Evolutionary conservation across 1,140 invertebrate genomes (phyloP).

Genomic region (Pachyrhynchus sulphureomaculatus): DNA sequence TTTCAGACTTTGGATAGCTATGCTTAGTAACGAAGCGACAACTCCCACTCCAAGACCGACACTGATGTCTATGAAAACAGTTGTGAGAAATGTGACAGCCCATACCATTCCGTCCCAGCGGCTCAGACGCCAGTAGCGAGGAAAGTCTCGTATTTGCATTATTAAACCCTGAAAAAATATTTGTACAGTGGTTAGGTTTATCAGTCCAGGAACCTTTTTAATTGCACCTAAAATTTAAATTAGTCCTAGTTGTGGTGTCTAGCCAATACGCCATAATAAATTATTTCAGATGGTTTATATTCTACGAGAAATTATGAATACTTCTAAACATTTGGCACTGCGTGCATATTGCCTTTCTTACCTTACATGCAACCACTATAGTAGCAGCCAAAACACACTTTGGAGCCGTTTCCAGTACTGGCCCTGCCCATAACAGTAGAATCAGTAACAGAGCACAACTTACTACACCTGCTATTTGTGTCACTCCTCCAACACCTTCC

Average conservation of each 20-base stretch:
- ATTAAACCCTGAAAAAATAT: conserved; percentile 62
- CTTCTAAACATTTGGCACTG: too few species aligned
- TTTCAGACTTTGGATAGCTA: conserved; percentile 65
- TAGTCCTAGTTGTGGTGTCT: too few species aligned
- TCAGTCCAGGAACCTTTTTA: too few species aligned
- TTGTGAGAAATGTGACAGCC: conserved; percentile 77
- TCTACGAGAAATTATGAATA: too few species aligned
- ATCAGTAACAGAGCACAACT: conserved; percentile 69
- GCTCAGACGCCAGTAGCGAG: conserved; percentile 67
- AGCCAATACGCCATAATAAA: too few species aligned
- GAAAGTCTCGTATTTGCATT: conserved; percentile 59
- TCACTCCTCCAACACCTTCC: conserved; percentile 77
- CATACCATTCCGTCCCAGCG: conserved; percentile 84
- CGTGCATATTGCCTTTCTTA: background rate
- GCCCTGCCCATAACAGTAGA: conserved; percentile 81
- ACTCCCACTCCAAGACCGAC: conserved; percentile 72
- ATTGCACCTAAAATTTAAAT: too few species aligned
- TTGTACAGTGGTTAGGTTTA: too few species aligned
- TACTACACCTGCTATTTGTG: conserved; percentile 75
- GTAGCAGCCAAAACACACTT: conserved; percentile 84
- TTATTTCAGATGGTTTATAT: too few species aligned
- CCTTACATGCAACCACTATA: conserved; percentile 85
- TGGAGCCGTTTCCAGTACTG: conserved; percentile 79
- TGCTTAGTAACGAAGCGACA: conserved; percentile 67
- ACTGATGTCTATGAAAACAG: conserved; percentile 84